phyloP scores from a whole-genome alignment of 2,888 invertebrate genomes.

The Rhopalosiphum nymphaeae region DNA sequence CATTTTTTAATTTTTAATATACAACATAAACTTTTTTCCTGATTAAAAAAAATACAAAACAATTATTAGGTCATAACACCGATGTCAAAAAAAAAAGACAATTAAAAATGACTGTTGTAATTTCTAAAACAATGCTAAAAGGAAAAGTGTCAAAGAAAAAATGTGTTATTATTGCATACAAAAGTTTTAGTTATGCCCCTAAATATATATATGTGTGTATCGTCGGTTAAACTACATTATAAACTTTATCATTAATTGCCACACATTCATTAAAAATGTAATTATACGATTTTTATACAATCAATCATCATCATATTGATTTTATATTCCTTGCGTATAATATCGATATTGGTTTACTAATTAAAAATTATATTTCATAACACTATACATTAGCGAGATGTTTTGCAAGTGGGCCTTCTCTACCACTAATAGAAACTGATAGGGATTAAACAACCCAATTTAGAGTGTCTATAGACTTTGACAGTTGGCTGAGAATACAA shows the following conservation, averaged over 20 bases:
- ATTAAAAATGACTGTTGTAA: not conserved
- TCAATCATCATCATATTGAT: not conserved
- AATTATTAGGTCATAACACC: not conserved
- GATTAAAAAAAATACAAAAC: not conserved
- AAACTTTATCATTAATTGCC: not conserved
- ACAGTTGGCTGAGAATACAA: not conserved
- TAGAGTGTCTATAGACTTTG: not conserved
- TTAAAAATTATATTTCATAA: not conserved
- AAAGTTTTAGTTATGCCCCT: not conserved
- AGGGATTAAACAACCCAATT: not conserved
- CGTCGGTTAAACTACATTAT: not conserved
- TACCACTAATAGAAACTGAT: not conserved
- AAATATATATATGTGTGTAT: not conserved
- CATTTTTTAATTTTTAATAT: not conserved
- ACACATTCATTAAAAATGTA: not conserved
- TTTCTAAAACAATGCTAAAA: not conserved
- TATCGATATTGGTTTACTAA: not conserved
- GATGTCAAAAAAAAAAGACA: not conserved
- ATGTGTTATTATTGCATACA: not conserved
- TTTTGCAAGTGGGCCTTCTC: not conserved
- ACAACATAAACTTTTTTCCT: not conserved
- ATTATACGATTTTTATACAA: not conserved
- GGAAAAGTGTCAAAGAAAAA: not conserved
- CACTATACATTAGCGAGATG: not conserved
- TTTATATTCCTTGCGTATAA: not conserved